Conservation (phyloP, 2,113 vertebrate species). For the Hemibates koningsi region DNA sequence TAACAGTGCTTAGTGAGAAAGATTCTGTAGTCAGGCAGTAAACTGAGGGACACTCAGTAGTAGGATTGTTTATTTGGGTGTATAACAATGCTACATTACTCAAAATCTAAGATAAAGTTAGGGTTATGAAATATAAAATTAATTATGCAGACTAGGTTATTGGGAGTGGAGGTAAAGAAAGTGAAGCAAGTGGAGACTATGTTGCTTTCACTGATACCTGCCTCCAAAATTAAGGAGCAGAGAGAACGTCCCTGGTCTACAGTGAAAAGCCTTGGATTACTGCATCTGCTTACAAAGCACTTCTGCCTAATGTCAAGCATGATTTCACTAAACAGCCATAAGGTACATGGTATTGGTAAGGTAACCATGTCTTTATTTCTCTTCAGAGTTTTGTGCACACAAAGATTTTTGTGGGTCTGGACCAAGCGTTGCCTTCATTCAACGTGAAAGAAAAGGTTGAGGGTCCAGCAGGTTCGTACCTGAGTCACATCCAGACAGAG, state of each 20-base stretch:
- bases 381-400: slow-evolving; percentile 94
- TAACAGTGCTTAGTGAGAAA: background rate
- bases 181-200: slow-evolving; percentile 62
- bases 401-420: slow-evolving; percentile 96
- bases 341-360: background rate
- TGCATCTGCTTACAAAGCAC: slow-evolving; percentile 64
- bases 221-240: slow-evolving; percentile 71
- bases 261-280: slow-evolving; percentile 44
- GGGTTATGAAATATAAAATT: background rate
- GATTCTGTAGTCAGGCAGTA: background rate
- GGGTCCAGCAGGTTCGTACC: slow-evolving; percentile 86
- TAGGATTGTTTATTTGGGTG: background rate
- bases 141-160: background rate
- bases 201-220: slow-evolving; percentile 67
- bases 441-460: slow-evolving; percentile 95
- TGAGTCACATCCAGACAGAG: slow-evolving; percentile 95
- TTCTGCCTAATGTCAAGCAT: background rate
- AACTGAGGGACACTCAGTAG: background rate
- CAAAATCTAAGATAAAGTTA: background rate
- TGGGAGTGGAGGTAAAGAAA: slow-evolving; percentile 66
- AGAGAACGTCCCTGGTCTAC: slow-evolving; percentile 54
- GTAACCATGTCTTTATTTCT: background rate
- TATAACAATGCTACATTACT: background rate
- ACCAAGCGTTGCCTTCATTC: slow-evolving; percentile 83
- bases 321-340: background rate